Base-by-base conservation (phyloP, 2,888 invertebrate species). In the Pseudeuparius sepicola region DNA sequence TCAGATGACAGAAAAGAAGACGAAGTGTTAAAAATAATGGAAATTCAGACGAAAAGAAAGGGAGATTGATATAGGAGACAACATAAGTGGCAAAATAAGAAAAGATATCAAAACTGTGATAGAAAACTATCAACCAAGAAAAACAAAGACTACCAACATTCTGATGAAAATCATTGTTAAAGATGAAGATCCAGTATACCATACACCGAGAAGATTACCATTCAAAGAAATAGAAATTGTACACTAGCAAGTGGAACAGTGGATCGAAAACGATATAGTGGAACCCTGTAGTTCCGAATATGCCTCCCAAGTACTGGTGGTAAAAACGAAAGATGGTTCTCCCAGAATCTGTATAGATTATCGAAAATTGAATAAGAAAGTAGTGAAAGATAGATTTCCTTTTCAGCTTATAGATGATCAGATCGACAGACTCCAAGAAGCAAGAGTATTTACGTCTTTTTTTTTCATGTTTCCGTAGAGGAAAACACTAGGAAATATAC, bases 341-440 rank as follows among this genome's bases (percentile, higher is more conserved):
- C n/a, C n/a, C n/a, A n/a, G n/a, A n/a, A n/a, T 7, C 11, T 16
- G 13, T 10, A 13, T 14, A 35, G 2, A 25, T 9, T 1, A 14
- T 15, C 30, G 6, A 18, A 24, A 9, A 29, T 30, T 4, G 10
- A 31, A 25, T 25, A 31, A 26, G 14, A 25, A 17, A 27, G 27
- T 4, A 12, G 29, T 56, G 7, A 54, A 53, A 43, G 51, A 56
- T 42, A 55, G 52, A 24, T 59, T 56, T 41, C 54, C 57, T n/a
- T n/a, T n/a, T n/a, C n/a, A n/a, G 15, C 57, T 59, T 41, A 53
- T 59, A 9, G 39, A 40, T 2, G 40, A n/a, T n/a, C n/a, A n/a
- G n/a, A n/a, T n/a, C n/a, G n/a, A n/a, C n/a, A n/a, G n/a, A n/a
- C n/a, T n/a, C n/a, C n/a, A n/a, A n/a, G n/a, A n/a, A n/a, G n/a